Evolutionary conservation across 1,140 invertebrate genomes (phyloP).

Genomic region (Penaeus vannamei): DNA sequence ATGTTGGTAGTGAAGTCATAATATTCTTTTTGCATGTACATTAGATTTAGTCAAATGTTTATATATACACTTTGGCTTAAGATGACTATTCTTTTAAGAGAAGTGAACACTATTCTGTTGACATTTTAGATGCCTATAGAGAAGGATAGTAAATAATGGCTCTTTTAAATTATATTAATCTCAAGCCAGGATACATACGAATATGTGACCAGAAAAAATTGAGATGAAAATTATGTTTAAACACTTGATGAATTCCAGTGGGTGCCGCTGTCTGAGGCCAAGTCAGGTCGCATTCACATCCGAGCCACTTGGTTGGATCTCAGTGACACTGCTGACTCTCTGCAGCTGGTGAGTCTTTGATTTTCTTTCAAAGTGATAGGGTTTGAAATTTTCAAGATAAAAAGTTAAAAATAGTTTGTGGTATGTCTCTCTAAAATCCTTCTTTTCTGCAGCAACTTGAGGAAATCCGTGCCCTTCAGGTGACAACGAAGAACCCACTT

Average conservation of each 20-base stretch:
- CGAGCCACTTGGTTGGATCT: conserved; percentile 89
- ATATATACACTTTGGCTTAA: no score
- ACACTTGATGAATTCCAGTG: conserved; percentile 78
- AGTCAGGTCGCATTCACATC: conserved; percentile 92
- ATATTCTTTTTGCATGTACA: no score
- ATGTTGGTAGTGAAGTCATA: no score
- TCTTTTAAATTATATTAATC: no score
- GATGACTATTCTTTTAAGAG: background rate
- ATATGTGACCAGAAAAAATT: no score
- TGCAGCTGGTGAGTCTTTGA: conserved; percentile 80
- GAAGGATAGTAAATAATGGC: background rate
- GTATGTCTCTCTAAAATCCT: background rate
- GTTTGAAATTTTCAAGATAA: background rate
- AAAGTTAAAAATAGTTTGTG: background rate
- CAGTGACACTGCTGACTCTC: conserved; percentile 79
- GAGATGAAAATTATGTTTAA: background rate
- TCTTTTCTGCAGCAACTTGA: conserved; percentile 72
- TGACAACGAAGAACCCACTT: conserved; percentile 80
- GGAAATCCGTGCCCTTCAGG: conserved; percentile 83
- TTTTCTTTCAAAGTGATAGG: background rate
- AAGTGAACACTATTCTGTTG: background rate
- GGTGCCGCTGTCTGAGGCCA: conserved; percentile 93
- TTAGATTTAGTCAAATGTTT: no score
- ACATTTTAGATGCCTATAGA: background rate
- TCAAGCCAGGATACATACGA: no score